phyloP scores from a whole-genome alignment of 2,113 vertebrate species.

The Platanista minor region DNA sequence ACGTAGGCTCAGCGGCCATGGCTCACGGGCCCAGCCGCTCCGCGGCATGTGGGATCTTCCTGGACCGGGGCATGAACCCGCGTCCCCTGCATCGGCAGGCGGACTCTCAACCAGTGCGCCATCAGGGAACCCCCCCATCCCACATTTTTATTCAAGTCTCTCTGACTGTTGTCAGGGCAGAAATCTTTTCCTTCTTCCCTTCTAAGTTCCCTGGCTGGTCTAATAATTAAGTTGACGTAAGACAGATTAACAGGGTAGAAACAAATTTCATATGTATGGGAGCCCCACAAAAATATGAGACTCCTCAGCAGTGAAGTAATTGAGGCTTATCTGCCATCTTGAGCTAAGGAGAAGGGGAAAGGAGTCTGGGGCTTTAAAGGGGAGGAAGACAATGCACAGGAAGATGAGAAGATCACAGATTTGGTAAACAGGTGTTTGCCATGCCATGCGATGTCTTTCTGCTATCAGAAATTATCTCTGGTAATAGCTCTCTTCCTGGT shows the following conservation, averaged over 20 bases:
- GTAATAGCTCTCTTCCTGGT: not conserved
- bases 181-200: not conserved
- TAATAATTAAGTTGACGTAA: not conserved
- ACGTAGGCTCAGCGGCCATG: too few species aligned
- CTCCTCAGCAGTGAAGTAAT: not conserved
- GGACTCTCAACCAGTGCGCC: too few species aligned
- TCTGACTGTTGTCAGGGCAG: not conserved
- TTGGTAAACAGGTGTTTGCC: not conserved
- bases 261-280: not conserved
- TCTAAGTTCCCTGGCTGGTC: not conserved
- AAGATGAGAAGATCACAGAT: not conserved
- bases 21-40: too few species aligned
- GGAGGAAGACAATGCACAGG: not conserved
- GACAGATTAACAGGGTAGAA: not conserved
- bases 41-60: too few species aligned
- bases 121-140: not conserved
- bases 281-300: not conserved
- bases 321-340: not conserved
- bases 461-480: not conserved
- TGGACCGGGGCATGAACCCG: too few species aligned
- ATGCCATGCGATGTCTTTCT: not conserved
- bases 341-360: not conserved
- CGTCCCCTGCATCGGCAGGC: too few species aligned
- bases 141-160: not conserved
- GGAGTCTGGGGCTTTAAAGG: not conserved